Percentiles rank a stretch among this genome's conserved stretches.
Conservation (phyloP, 1,140 invertebrate genomes). For the Bathynomus jamesi region DNA sequence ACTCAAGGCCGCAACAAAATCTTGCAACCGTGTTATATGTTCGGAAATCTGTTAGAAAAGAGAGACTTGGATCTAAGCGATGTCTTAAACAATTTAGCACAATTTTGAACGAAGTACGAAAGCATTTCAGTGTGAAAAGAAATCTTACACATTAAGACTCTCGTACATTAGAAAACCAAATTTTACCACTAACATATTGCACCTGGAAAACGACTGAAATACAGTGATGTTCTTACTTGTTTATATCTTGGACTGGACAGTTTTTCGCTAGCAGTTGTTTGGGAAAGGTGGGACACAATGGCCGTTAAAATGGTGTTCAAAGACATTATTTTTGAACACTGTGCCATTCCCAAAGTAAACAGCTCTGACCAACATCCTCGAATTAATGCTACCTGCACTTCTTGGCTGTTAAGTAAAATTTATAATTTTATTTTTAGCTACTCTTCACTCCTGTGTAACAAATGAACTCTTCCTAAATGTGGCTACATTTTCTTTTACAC, state of each 20-base stretch:
- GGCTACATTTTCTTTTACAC: no score
- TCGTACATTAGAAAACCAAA: no score
- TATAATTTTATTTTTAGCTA: not conserved
- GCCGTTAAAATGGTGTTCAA: conserved; percentile 72
- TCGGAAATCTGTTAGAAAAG: conserved; percentile 25
- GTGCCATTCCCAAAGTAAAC: conserved; percentile 82
- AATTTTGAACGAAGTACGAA: no score
- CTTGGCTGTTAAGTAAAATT: conserved; percentile 54
- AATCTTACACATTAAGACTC: no score
- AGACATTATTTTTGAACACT: conserved; percentile 72
- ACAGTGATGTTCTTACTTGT: no score
- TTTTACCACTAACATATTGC: no score
- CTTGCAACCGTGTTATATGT: conserved; percentile 65
- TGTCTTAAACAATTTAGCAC: no score
- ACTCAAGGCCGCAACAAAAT: conserved; percentile 67
- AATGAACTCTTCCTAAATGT: no score
- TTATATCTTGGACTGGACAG: conserved; percentile 63
- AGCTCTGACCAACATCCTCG: conserved; percentile 86
- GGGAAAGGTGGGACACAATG: conserved; percentile 54
- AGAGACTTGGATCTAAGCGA: no score
- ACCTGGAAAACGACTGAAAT: no score
- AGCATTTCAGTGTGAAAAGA: no score
- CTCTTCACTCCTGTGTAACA: no score
- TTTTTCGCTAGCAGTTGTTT: conserved; percentile 61
- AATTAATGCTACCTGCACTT: conserved; percentile 72